These are phyloP conservation scores for Apamea epomidion DNA, from an alignment of 2,888 invertebrate species.

Conservation along the genomic window DNA sequence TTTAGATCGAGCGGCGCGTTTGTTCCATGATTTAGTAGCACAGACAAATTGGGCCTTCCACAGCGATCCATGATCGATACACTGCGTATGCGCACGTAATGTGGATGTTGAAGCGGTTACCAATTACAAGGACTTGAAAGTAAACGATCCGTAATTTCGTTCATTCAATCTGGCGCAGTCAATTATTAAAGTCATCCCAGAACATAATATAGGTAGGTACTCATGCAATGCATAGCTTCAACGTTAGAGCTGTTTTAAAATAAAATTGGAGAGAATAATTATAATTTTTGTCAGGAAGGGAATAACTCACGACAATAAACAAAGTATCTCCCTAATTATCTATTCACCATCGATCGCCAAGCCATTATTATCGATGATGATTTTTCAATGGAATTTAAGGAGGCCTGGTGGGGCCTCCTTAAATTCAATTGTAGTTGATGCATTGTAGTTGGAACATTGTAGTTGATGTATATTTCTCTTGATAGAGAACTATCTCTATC, in stretches of 20 bases:
- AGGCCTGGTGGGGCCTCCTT: not conserved
- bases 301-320: not conserved
- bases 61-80: slow-evolving; percentile 78
- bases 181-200: slow-evolving; percentile 72
- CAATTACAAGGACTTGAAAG: slow-evolving; percentile 86
- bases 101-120: slow-evolving; percentile 82
- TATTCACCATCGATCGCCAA: not conserved
- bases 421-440: no score
- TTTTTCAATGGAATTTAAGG: not conserved
- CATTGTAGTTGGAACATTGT: no score
- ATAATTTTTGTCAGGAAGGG: not conserved
- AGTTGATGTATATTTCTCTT: no score
- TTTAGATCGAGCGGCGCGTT: slow-evolving; percentile 89
- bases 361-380: not conserved
- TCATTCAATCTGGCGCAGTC: slow-evolving; percentile 76
- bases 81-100: slow-evolving; percentile 78
- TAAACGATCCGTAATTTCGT: slow-evolving; percentile 86
- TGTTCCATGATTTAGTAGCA: slow-evolving; percentile 88
- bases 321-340: not conserved
- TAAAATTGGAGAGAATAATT: not conserved
- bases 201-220: slow-evolving; percentile 41
- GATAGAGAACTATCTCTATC: no score
- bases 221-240: slow-evolving; percentile 44
- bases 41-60: slow-evolving; percentile 85
- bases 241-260: slow-evolving; percentile 10